phyloP scores from a whole-genome alignment of 2,113 vertebrate species.

The Rissa tridactyla region DNA sequence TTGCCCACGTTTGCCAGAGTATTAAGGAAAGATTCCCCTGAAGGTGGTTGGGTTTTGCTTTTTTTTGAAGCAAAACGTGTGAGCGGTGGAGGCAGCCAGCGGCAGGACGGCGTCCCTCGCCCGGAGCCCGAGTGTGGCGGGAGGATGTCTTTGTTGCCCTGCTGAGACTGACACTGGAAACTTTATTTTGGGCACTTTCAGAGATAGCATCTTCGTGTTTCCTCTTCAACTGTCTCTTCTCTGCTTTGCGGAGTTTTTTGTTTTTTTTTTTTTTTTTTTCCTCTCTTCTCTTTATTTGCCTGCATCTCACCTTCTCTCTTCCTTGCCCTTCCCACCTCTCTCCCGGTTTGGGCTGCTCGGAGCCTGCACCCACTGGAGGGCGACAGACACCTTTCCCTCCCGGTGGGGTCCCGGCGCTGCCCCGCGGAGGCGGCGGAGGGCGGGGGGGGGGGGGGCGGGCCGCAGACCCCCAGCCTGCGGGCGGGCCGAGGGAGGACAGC shows the following conservation, averaged over 20 bases:
- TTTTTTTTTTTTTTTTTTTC: not conserved
- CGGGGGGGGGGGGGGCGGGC: not conserved
- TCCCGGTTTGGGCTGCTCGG: not conserved
- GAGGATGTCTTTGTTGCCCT: not conserved
- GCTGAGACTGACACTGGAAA: not conserved
- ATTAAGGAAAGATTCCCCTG: not conserved
- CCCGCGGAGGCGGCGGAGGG: not conserved
- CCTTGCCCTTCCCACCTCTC: not conserved
- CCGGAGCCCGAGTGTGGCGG: not conserved
- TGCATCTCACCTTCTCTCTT: not conserved
- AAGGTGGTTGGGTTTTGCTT: not conserved
- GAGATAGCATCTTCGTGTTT: not conserved
- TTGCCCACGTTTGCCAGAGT: constrained; percentile 9
- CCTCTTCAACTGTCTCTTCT: not conserved
- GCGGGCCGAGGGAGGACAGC: not conserved
- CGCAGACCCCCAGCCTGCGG: not conserved
- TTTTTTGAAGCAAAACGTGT: constrained; percentile 8
- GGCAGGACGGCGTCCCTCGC: not conserved
- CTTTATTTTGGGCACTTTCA: not conserved
- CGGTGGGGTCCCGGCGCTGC: not conserved
- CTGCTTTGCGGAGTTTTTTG: not conserved
- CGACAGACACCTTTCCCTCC: not conserved
- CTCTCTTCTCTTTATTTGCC: not conserved
- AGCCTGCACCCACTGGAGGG: not conserved
- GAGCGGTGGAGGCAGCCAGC: constrained; percentile 15